Percentiles rank a stretch among this genome's conserved stretches.
Evolutionary conservation across 1,140 invertebrate genomes (phyloP).

Genomic region (Leptestheria dahalacensis): DNA sequence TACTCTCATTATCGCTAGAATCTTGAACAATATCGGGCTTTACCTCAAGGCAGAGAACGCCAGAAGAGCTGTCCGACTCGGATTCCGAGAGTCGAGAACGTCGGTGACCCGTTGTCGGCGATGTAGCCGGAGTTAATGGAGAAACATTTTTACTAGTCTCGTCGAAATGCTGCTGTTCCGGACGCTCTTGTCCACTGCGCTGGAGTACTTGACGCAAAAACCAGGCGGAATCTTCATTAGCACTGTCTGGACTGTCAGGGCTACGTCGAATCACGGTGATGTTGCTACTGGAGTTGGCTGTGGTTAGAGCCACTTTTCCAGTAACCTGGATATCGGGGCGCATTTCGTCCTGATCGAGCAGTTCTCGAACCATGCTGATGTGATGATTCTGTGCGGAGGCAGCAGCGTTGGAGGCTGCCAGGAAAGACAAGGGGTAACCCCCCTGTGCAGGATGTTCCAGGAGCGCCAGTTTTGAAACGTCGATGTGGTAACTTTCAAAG

Average conservation of each 20-base stretch:
- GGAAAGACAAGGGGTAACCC: constrained; percentile 11
- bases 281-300: not conserved
- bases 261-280: constrained; percentile 15
- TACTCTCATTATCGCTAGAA: constrained; percentile 42
- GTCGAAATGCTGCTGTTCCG: not conserved
- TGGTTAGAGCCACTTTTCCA: constrained; percentile 8
- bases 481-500: not conserved
- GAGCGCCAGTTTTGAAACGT: constrained; percentile 13
- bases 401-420: constrained; percentile 8
- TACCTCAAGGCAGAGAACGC: not conserved
- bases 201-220: constrained; percentile 15
- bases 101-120: not conserved
- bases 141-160: not conserved
- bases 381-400: constrained; percentile 3
- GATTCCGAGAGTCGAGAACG: not conserved
- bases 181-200: not conserved
- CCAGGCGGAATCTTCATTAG: constrained; percentile 14
- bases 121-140: constrained; percentile 5
- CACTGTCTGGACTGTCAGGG: constrained; percentile 12
- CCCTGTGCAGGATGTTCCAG: constrained; percentile 16
- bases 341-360: constrained; percentile 9
- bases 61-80: not conserved
- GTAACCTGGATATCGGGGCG: constrained; percentile 13
- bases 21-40: not conserved
- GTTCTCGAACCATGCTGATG: constrained; percentile 7